Evolutionary conservation across 1,140 invertebrate genomes (phyloP).

Genomic region (Drosophila littoralis): DNA sequence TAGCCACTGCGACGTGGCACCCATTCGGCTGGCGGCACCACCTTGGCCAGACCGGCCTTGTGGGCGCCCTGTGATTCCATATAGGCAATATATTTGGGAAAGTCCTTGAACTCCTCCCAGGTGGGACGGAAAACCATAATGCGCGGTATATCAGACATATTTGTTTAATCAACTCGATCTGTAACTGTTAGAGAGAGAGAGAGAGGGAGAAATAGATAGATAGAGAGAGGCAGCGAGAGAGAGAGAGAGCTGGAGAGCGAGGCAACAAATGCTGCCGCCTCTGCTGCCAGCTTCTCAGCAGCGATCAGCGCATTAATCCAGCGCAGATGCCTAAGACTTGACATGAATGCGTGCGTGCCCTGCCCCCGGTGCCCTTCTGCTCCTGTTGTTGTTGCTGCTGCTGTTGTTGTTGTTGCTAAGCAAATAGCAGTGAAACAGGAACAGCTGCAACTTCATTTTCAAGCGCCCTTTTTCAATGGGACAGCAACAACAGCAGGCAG

Average conservation of each 20-base stretch:
- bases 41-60: conserved; percentile 97
- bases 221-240: not conserved
- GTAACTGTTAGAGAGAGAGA: conserved; percentile 3
- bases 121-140: conserved; percentile 94
- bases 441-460: conserved; percentile 71
- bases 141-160: conserved; percentile 82
- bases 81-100: conserved; percentile 94
- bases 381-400: conserved; percentile 20
- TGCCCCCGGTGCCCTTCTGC: conserved; percentile 13
- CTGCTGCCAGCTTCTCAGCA: conserved; percentile 17
- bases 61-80: conserved; percentile 98
- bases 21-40: conserved; percentile 98
- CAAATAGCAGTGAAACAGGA: conserved; percentile 54
- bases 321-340: conserved; percentile 21
- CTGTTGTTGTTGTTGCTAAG: conserved; percentile 41
- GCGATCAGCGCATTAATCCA: conserved; percentile 9
- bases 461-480: conserved; percentile 73
- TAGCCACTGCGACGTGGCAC: conserved; percentile 94
- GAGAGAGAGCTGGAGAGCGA: not conserved
- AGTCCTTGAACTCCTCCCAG: conserved; percentile 98
- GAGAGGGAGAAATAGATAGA: not conserved
- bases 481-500: conserved; percentile 41
- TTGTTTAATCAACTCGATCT: conserved; percentile 34
- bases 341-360: conserved; percentile 15
- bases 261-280: conserved; percentile 22